phyloP scores from a whole-genome alignment of 2,888 invertebrate genomes.

The Amiota mariae region DNA sequence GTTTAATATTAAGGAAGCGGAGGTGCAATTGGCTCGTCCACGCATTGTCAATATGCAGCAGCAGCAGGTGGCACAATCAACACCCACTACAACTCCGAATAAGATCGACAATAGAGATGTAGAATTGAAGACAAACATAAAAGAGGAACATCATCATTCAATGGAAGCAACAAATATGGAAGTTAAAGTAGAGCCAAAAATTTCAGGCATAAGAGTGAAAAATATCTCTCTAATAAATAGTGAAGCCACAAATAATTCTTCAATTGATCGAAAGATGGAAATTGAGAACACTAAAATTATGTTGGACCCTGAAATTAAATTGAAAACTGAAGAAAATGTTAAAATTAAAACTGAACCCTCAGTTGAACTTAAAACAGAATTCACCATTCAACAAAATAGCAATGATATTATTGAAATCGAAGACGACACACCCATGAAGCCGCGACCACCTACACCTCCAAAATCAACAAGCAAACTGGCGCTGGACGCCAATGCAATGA shows the following conservation, averaged over 20 bases:
- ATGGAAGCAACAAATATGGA: no score
- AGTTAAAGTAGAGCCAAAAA: no score
- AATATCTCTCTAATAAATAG: no score
- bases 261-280: background rate
- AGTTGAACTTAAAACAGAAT: background rate
- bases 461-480: background rate
- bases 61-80: background rate
- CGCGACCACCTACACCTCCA: background rate
- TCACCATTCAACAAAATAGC: background rate
- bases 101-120: no score
- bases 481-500: background rate
- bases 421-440: slow-evolving; percentile 17
- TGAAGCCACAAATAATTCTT: background rate
- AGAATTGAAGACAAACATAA: no score
- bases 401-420: slow-evolving; percentile 17
- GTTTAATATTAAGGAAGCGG: slow-evolving; percentile 57
- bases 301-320: background rate
- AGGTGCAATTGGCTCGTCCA: slow-evolving; percentile 60
- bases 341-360: background rate
- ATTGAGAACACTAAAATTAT: background rate
- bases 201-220: no score
- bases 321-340: background rate
- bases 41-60: slow-evolving; percentile 49
- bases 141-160: no score
- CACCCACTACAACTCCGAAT: no score